Conservation (phyloP, 2,888 invertebrate genomes). For the Polietes domitor region DNA sequence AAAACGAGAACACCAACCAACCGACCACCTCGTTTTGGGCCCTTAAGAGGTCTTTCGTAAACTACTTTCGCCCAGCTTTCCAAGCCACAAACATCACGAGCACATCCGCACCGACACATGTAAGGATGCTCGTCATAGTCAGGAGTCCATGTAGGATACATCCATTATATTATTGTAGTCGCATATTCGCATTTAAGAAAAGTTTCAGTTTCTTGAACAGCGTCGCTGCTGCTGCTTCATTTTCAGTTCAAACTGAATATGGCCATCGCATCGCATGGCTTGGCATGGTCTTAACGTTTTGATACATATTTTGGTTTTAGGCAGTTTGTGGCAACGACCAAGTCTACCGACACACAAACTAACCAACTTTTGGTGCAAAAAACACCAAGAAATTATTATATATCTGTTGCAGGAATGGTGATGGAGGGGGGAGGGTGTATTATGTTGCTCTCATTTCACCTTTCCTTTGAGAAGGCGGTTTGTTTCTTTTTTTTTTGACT, state of each 20-base stretch:
- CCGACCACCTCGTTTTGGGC: not conserved
- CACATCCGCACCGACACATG: not conserved
- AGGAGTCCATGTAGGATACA: slow-evolving; percentile 19
- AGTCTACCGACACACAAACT: not conserved
- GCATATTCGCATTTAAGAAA: not conserved
- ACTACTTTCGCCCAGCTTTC: not conserved
- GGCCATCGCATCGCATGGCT: too few species aligned
- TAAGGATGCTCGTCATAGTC: slow-evolving; percentile 15
- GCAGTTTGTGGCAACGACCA: slow-evolving; percentile 15
- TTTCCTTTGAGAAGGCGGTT: slow-evolving; percentile 15
- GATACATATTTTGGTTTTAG: slow-evolving; percentile 29
- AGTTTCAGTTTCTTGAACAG: slow-evolving; percentile 29
- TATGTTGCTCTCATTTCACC: slow-evolving; percentile 30
- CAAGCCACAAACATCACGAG: not conserved
- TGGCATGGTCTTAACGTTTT: not conserved
- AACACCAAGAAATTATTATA: slow-evolving; percentile 4
- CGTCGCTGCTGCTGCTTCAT: not conserved
- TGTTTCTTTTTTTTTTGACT: slow-evolving; percentile 22
- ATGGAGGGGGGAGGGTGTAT: slow-evolving; percentile 19
- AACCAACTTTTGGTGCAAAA: not conserved
- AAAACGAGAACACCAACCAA: not conserved
- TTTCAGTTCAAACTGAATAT: not conserved
- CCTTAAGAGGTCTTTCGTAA: not conserved
- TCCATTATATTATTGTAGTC: slow-evolving; percentile 4
- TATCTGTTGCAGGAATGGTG: too few species aligned